Evolutionary conservation across 2,888 invertebrate species (phyloP).

Genomic region (Abscondita cerata): DNA sequence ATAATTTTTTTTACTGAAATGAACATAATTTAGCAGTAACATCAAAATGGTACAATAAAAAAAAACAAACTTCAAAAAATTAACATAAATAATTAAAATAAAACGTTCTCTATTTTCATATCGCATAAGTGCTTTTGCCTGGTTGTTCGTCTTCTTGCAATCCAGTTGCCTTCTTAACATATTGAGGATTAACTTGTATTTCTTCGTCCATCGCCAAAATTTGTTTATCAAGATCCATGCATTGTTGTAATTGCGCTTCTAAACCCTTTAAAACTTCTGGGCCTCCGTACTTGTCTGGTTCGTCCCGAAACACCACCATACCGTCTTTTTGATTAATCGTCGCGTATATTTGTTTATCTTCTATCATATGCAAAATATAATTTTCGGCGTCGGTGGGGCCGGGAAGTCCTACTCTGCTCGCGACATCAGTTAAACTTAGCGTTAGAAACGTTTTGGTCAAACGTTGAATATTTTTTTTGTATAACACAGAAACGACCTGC

Average conservation of each 20-base stretch:
- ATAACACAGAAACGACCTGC: constrained; percentile 87
- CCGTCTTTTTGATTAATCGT: constrained; percentile 97
- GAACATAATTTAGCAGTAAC: not conserved
- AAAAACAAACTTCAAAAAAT: not conserved
- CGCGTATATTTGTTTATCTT: constrained; percentile 95
- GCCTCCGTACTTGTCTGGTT: constrained; percentile 93
- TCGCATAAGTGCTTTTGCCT: constrained; percentile 57
- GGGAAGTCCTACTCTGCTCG: constrained; percentile 84
- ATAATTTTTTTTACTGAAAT: constrained; percentile 3
- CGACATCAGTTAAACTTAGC: constrained; percentile 86
- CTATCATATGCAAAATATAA: constrained; percentile 96
- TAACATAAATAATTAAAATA: not conserved
- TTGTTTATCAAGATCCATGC: constrained; percentile 88
- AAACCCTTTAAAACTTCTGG: constrained; percentile 86
- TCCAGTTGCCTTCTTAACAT: constrained; percentile 58
- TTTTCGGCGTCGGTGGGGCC: constrained; percentile 89
- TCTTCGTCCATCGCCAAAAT: constrained; percentile 94
- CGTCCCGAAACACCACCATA: constrained; percentile 96
- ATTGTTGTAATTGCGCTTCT: constrained; percentile 84
- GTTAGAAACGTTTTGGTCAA: constrained; percentile 95
- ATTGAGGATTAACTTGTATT: constrained; percentile 88
- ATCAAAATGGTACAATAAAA: constrained; percentile 5
- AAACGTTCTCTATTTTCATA: constrained; percentile 42
- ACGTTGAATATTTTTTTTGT: constrained; percentile 96
- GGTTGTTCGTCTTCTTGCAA: constrained; percentile 58